Conservation (phyloP, 2,113 vertebrate species). For the Coracopsis vasa region DNA sequence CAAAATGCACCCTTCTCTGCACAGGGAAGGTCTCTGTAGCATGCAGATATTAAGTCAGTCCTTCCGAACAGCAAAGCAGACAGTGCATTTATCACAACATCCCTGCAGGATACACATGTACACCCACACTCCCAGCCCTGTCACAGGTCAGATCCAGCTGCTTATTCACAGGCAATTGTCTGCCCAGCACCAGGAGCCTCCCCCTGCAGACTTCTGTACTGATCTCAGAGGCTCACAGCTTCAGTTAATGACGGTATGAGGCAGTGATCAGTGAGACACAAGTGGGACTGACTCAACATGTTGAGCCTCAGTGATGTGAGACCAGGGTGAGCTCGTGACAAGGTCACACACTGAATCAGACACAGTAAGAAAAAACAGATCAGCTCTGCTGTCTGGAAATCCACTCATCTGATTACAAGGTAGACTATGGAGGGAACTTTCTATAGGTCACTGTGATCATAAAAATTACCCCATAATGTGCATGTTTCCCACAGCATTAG, state of each 20-base stretch:
- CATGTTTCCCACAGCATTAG: neutral
- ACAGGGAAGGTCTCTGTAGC: neutral
- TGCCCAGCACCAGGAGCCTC: neutral
- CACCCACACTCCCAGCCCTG: neutral
- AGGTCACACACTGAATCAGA: neutral
- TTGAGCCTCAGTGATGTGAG: neutral
- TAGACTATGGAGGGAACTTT: neutral
- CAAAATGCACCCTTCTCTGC: neutral
- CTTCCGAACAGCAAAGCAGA: neutral
- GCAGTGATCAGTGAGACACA: neutral
- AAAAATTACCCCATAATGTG: neutral
- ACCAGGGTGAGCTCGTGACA: neutral
- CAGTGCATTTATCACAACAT: neutral
- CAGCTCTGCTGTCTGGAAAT: neutral
- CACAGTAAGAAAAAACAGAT: neutral
- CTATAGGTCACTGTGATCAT: neutral
- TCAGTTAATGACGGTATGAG: fast-evolving
- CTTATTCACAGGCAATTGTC: neutral
- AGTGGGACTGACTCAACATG: neutral
- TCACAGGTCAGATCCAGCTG: neutral
- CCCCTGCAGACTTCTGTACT: neutral
- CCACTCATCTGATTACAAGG: neutral
- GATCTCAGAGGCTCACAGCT: neutral
- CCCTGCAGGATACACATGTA: neutral
- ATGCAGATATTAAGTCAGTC: neutral